Percentiles rank a stretch among this genome's conserved stretches.
These are phyloP conservation scores for Galagoides demidoff DNA, from an alignment of 2,797 vertebrate species.

Conservation along the genomic window DNA sequence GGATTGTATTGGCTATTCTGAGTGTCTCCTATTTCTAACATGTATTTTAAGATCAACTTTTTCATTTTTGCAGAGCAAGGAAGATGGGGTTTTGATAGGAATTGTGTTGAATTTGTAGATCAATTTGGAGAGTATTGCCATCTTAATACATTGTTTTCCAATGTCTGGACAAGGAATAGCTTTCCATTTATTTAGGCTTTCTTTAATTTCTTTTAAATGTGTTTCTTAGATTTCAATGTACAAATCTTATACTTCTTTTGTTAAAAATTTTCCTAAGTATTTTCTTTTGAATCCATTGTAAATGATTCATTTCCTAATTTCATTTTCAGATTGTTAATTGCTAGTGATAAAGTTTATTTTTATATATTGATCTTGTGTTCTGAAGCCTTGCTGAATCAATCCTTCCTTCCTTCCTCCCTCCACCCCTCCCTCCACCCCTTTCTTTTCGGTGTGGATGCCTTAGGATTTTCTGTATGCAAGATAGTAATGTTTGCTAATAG, in stretches of 20 bases:
- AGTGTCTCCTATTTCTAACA: background rate
- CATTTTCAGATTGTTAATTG: background rate
- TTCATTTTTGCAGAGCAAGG: background rate
- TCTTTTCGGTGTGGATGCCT: background rate
- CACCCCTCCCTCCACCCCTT: too few relatives aligned
- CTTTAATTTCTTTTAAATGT: background rate
- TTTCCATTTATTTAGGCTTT: background rate
- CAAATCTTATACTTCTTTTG: background rate
- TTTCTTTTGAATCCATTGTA: background rate
- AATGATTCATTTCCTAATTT: background rate
- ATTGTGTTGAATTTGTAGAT: background rate
- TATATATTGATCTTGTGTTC: background rate
- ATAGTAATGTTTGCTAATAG: background rate
- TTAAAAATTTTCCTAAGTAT: background rate
- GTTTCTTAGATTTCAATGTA: background rate
- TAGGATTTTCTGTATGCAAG: background rate
- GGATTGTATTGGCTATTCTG: background rate
- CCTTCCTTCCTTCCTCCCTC: too few relatives aligned
- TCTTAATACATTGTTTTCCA: background rate
- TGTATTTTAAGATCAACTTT: background rate
- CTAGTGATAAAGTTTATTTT: background rate
- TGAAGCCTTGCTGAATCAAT: background rate
- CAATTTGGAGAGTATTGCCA: background rate
- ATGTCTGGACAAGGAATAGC: background rate
- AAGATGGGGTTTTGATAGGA: background rate